Evolutionary conservation across 1,140 invertebrate species (phyloP).

Genomic region (Drosophila sechellia): DNA sequence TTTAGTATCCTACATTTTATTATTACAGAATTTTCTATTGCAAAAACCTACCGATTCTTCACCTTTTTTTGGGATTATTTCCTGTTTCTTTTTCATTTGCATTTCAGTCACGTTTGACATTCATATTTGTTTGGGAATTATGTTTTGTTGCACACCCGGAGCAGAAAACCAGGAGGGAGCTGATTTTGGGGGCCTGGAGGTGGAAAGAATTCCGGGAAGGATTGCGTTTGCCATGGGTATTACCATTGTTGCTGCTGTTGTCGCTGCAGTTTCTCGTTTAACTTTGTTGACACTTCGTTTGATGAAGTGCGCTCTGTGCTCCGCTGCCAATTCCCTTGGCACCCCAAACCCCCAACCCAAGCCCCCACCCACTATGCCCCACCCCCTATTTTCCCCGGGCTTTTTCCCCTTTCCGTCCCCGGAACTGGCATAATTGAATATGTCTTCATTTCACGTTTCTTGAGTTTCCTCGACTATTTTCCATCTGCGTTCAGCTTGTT

Average conservation of each 20-base stretch:
- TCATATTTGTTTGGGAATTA: constrained; percentile 77
- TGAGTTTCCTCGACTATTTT: constrained; percentile 28
- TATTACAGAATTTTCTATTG: background rate
- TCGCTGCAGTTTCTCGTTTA: constrained; percentile 72
- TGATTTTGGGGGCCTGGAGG: constrained; percentile 6
- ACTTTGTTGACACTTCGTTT: constrained; percentile 76
- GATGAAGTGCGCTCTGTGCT: constrained; percentile 58
- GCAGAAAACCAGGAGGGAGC: constrained; percentile 2
- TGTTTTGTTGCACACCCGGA: constrained; percentile 43
- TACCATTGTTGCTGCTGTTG: constrained; percentile 52
- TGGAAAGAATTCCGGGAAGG: constrained; percentile 20
- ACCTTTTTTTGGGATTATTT: constrained; percentile 20
- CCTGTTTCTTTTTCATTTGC: constrained; percentile 42
- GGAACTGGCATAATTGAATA: constrained; percentile 59
- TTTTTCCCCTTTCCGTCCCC: background rate
- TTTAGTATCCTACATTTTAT: too few relatives aligned
- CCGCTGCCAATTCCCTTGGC: constrained; percentile 20
- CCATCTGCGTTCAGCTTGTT: constrained; percentile 40
- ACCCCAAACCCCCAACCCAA: background rate
- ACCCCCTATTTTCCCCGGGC: background rate
- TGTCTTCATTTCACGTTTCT: constrained; percentile 57
- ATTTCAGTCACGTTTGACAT: constrained; percentile 80
- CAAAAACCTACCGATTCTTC: background rate
- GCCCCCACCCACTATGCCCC: background rate
- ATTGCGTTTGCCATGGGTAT: constrained; percentile 65